Conservation (phyloP, 2,113 vertebrate species). For the Coreoperca whiteheadi region DNA sequence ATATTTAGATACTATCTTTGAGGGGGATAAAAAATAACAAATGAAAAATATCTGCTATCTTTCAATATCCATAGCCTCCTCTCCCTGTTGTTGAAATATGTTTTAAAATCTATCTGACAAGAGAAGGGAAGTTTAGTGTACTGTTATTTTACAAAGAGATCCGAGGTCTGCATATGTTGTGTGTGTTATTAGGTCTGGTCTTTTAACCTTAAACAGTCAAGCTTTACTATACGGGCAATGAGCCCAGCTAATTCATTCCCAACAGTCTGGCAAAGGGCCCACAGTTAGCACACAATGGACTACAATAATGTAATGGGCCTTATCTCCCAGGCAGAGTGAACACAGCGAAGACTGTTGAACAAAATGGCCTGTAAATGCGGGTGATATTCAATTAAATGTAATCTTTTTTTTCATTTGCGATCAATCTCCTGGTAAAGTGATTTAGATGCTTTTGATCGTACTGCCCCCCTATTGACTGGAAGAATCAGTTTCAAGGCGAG, state of each 20-base stretch:
- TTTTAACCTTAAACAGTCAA: slow-evolving; percentile 71
- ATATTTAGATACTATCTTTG: slow-evolving; percentile 60
- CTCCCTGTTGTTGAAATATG: neutral
- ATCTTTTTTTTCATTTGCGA: slow-evolving; percentile 63
- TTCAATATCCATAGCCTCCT: slow-evolving; percentile 27
- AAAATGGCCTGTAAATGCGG: slow-evolving; percentile 79
- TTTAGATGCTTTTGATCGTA: slow-evolving; percentile 72
- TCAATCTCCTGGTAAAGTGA: slow-evolving; percentile 75
- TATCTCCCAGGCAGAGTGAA: slow-evolving; percentile 74
- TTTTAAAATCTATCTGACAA: neutral
- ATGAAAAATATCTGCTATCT: slow-evolving; percentile 40
- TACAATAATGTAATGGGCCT: slow-evolving; percentile 82
- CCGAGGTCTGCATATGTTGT: slow-evolving; percentile 49
- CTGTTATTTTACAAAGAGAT: slow-evolving; percentile 44
- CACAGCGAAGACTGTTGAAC: slow-evolving; percentile 67
- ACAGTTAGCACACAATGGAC: slow-evolving; percentile 73
- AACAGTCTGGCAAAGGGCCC: slow-evolving; percentile 73
- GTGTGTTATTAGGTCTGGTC: slow-evolving; percentile 44
- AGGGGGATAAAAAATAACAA: slow-evolving; percentile 34
- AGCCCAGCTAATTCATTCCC: slow-evolving; percentile 81
- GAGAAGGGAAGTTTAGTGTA: slow-evolving; percentile 4
- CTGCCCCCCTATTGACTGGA: slow-evolving; percentile 51
- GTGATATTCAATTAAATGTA: slow-evolving; percentile 78
- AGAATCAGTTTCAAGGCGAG: slow-evolving; percentile 43
- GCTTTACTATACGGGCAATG: slow-evolving; percentile 71